Evolutionary conservation across 2,888 invertebrate genomes (phyloP), one percentile per base, ranked within the genome.

Genomic region (Nysson spinosus): DNA sequence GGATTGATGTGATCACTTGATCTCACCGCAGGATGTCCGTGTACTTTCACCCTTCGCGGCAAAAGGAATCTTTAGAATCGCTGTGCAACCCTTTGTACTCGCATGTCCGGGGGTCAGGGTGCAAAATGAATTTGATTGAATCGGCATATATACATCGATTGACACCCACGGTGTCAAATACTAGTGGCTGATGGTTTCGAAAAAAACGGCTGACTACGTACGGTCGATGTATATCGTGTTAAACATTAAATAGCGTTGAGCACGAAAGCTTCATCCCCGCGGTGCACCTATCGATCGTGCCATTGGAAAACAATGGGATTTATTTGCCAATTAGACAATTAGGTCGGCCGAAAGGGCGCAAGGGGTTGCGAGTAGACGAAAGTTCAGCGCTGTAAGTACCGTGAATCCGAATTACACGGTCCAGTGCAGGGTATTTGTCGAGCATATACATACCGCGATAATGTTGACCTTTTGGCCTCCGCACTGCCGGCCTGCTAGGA

Each of bases 401-500:
- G 63, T 66, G 58, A 40, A 55, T 60, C 49, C 75, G 78, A 76
- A 86, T 85, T 83, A 83, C 68, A 82, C 83, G 85, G 82, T 83
- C 79, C 82, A 78, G 73, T 76, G 83, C 78, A 77, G 83, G 83
- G 80, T 86, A 83, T 86, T 86, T 86, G 82, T 78, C 69, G 75
- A 79, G 75, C 69, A 65, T 73, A 73, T 75, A 75, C 74, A 76
- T 79, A 78, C 77, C 72, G 71, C 65, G 74, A 67, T 80, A 82
- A 81, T 87, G 85, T 87, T 86, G 87, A 87, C 86, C 85, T 85
- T 85, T 85, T 81, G 79, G 80, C 80, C 80, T 78, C 81, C n/a
- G n/a, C n/a, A n/a, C n/a, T 78, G 70, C 75, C 63, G 66, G 72
- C 78, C n/a, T n/a, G n/a, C n/a, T n/a, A 49, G 63, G 54, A 77